Evolutionary conservation across 1,140 invertebrate genomes (phyloP).

Genomic region (Drosophila chauvacae): DNA sequence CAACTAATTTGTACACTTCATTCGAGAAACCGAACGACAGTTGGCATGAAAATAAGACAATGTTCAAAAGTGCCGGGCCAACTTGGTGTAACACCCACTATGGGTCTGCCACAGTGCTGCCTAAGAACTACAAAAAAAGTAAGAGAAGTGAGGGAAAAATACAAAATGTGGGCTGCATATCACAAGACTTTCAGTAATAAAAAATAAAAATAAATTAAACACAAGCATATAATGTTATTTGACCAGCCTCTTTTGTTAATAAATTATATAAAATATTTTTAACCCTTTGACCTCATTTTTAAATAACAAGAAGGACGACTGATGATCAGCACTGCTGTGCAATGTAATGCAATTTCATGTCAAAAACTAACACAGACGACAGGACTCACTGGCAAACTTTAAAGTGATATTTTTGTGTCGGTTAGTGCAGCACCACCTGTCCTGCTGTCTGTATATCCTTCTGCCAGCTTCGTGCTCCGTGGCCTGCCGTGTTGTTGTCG

Average conservation of each 20-base stretch:
- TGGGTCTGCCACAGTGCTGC: constrained; percentile 28
- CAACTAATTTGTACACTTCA: constrained; percentile 83
- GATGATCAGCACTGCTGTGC: constrained; percentile 35
- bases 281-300: not conserved
- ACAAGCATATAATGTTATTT: no score
- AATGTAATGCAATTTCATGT: constrained; percentile 82
- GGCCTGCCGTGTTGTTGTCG: constrained; percentile 36
- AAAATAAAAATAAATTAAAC: not conserved
- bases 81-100: constrained; percentile 41
- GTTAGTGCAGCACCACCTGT: constrained; percentile 71
- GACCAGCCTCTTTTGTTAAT: not conserved
- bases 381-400: constrained; percentile 65
- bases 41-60: constrained; percentile 78
- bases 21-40: constrained; percentile 69
- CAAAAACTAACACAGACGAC: constrained; percentile 79
- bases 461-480: constrained; percentile 27
- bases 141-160: not conserved
- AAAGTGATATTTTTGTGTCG: constrained; percentile 82
- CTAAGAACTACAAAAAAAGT: not conserved
- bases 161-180: no score
- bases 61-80: constrained; percentile 55
- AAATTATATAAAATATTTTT: not conserved
- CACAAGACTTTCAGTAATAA: not conserved
- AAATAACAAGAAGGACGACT: not conserved
- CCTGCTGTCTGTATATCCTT: constrained; percentile 31